Evolutionary conservation across 2,113 vertebrate species (phyloP).

Genomic region (Semnornis frantzii): DNA sequence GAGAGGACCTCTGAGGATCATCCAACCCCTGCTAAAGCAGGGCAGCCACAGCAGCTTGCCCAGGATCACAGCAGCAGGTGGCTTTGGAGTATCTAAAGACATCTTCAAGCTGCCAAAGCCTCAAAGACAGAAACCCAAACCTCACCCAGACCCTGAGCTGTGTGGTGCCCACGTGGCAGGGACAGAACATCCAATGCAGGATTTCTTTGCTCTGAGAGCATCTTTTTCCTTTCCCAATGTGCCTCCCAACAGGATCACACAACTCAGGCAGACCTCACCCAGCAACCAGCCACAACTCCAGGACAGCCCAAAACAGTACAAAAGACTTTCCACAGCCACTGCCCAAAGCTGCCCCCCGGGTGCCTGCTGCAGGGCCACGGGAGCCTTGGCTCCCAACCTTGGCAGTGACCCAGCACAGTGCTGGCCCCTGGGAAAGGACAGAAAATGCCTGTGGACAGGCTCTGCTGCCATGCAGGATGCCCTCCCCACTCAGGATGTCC

Average conservation of each 20-base stretch:
- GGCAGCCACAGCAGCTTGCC: too few species aligned
- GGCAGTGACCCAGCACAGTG: not conserved
- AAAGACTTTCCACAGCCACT: not conserved
- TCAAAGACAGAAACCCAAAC: not conserved
- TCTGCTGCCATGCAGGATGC: not conserved
- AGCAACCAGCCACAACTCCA: not conserved
- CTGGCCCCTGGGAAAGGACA: constrained; percentile 21
- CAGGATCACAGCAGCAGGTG: too few species aligned
- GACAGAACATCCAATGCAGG: not conserved
- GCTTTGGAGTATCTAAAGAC: too few species aligned
- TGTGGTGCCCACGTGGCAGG: not conserved
- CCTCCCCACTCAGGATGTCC: too few species aligned
- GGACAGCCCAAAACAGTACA: not conserved
- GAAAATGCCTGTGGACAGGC: constrained; percentile 21
- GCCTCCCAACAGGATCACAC: not conserved
- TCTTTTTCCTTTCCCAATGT: not conserved
- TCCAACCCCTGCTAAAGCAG: too few species aligned
- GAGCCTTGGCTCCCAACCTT: not conserved
- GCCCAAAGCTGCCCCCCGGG: not conserved
- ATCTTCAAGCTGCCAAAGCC: not conserved
- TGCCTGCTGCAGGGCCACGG: not conserved
- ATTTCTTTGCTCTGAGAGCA: not conserved
- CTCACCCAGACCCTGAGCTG: not conserved
- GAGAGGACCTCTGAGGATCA: too few species aligned
- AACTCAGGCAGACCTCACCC: not conserved